A percentile compares a stretch with the other conserved stretches of the same genome.
phyloP scores from a whole-genome alignment of 2,888 invertebrate genomes.

The Exocentrus adspersus region DNA sequence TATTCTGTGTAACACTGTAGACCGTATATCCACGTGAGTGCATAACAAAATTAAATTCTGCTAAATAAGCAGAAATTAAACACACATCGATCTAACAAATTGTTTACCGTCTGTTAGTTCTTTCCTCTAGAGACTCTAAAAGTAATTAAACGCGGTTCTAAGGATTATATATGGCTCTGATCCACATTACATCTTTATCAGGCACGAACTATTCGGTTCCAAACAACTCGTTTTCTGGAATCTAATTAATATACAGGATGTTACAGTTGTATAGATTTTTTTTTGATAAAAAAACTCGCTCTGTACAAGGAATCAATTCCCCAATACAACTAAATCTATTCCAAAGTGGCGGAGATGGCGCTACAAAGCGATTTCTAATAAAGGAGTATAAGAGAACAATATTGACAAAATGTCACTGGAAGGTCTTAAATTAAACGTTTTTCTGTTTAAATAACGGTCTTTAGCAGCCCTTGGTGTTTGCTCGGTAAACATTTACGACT shows the following conservation, averaged over 20 bases:
- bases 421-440: slow-evolving; percentile 27
- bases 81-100: slow-evolving; percentile 11
- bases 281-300: neutral
- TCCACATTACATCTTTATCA: slow-evolving; percentile 10
- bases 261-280: too few species aligned
- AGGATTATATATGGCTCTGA: slow-evolving; percentile 16
- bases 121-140: slow-evolving; percentile 31
- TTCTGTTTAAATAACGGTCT: slow-evolving; percentile 29
- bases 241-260: too few species aligned
- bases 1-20: too few species aligned
- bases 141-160: slow-evolving; percentile 36
- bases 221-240: neutral
- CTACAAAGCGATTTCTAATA: slow-evolving; percentile 7
- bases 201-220: slow-evolving; percentile 2
- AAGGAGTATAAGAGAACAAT: slow-evolving; percentile 15
- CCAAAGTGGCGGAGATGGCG: neutral
- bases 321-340: too few species aligned
- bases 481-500: slow-evolving; percentile 38
- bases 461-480: slow-evolving; percentile 29
- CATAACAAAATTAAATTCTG: neutral
- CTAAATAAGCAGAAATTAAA: slow-evolving; percentile 9
- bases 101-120: slow-evolving; percentile 37
- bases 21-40: neutral
- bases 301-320: too few species aligned
- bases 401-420: slow-evolving; percentile 21